These are phyloP conservation scores for Caradrina clavipalpis DNA, from an alignment of 2,888 invertebrate genomes.

Conservation along the genomic window DNA sequence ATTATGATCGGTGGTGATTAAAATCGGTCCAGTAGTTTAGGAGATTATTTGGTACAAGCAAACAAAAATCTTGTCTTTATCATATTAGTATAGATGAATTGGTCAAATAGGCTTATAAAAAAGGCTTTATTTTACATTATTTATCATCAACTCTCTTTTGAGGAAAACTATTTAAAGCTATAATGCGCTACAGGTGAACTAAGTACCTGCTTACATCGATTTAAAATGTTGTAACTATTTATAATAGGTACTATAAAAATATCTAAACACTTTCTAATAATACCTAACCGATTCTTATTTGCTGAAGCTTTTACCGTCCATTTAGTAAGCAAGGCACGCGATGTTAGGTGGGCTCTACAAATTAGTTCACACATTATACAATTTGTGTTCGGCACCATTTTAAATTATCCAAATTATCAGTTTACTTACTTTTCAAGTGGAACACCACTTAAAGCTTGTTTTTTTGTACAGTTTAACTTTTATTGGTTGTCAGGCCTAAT, in stretches of 20 bases:
- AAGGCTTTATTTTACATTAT: not conserved
- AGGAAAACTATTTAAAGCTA: not conserved
- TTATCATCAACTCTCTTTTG: not conserved
- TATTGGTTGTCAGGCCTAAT: not conserved
- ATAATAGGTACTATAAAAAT: slow-evolving; percentile 10
- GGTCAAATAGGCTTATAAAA: not conserved
- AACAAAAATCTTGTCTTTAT: too few species aligned
- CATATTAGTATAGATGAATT: too few species aligned
- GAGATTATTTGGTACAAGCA: too few species aligned
- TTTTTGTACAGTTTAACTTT: not conserved
- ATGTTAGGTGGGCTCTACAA: slow-evolving; percentile 49
- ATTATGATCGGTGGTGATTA: too few species aligned
- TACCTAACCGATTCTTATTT: slow-evolving; percentile 36
- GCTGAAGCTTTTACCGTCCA: slow-evolving; percentile 43
- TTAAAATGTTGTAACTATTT: not conserved
- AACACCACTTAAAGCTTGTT: slow-evolving; percentile 1
- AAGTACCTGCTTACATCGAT: not conserved
- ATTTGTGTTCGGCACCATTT: slow-evolving; percentile 47
- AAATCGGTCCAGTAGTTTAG: too few species aligned
- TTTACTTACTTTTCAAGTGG: slow-evolving; percentile 29
- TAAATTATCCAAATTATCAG: slow-evolving; percentile 57
- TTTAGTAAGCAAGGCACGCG: slow-evolving; percentile 49
- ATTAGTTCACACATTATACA: slow-evolving; percentile 65
- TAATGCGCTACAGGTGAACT: not conserved
- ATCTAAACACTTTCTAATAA: slow-evolving; percentile 26